Evolutionary conservation across 2,888 invertebrate genomes (phyloP).

Genomic region (Oegoconia quadripuncta): DNA sequence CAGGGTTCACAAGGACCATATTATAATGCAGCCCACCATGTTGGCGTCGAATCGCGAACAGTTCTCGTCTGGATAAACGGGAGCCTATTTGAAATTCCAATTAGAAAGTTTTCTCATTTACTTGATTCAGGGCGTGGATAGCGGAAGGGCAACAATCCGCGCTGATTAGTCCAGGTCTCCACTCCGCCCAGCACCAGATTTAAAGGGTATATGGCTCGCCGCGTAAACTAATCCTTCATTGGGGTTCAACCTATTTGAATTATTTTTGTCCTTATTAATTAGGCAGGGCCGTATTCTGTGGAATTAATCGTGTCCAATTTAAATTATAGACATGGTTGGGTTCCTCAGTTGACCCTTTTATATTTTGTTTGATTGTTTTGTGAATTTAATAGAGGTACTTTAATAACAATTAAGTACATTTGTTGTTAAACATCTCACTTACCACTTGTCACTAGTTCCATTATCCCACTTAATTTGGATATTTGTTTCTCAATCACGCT

Average conservation of each 20-base stretch:
- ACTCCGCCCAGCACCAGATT: constrained; percentile 63
- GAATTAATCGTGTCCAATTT: constrained; percentile 1
- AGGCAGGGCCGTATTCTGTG: constrained; percentile 6
- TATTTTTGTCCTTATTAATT: constrained; percentile 37
- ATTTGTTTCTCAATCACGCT: no score
- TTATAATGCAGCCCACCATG: constrained; percentile 53
- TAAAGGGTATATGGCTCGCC: constrained; percentile 60
- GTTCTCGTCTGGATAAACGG: constrained; percentile 69
- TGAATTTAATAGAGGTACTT: neutral
- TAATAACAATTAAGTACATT: neutral
- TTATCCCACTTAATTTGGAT: no score
- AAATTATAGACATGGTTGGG: neutral
- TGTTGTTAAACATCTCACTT: no score
- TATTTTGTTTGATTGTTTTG: neutral
- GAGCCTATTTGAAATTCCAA: constrained; percentile 77
- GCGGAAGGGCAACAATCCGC: constrained; percentile 74
- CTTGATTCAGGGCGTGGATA: constrained; percentile 73
- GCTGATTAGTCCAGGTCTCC: constrained; percentile 70
- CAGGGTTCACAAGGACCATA: constrained; percentile 37
- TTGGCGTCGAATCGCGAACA: constrained; percentile 60
- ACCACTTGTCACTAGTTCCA: no score
- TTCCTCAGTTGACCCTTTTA: neutral
- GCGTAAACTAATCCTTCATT: constrained; percentile 64
- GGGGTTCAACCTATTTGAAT: constrained; percentile 51
- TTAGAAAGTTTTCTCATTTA: constrained; percentile 79